Evolutionary conservation across 2,113 vertebrate species (phyloP), one percentile per base, ranked within the genome.

Genomic region (Pachycephala philippinensis): DNA sequence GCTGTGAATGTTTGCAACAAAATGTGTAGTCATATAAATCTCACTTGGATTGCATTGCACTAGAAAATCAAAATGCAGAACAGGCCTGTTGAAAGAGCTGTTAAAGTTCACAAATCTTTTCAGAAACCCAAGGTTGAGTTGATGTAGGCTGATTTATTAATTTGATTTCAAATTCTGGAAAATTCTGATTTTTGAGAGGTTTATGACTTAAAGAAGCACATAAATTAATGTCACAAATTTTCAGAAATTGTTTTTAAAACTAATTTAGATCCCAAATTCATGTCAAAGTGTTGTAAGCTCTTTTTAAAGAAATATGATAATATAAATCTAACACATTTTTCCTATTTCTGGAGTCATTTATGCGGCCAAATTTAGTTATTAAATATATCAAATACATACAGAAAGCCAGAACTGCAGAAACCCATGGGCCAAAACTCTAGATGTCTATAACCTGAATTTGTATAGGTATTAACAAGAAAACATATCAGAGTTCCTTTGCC

Each of bases 1-100:
- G 77, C 50, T 94, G 84, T 91, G 85, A 88, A 91, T 74, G 70
- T 93, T 88, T 87, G 75, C 84, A 95, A 87, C 66, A 86, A 95
- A 96, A 93, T 42, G 28, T 74, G 89, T 80, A 93, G 79, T 69
- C 87, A 37, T 71, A 79, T 85, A 91, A 95, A 95, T 93, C 89
- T 96, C 69, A 89, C 77, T 91, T 82, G 87, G 49, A 91, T 81
- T 92, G 64, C 57, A 76, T 33, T 37, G 76, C 56, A 78, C 71
- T 64, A 40, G 60, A 84, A 94, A 90, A 78, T 80, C 79, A 87
- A 93, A 84, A 90, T 74, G 71, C 92, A 93, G 75, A 90, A 80
- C 63, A 77, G 26, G 54, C 35, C 42, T 44, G 35, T 56, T 79
- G 65, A 91, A 94, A 93, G 69, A 82, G 57, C 45, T 85, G 74